A percentile compares a stretch with the other conserved stretches of the same genome.
These are phyloP conservation scores for Hedychridium roseum DNA, from an alignment of 2,888 invertebrate species.

Conservation along the genomic window DNA sequence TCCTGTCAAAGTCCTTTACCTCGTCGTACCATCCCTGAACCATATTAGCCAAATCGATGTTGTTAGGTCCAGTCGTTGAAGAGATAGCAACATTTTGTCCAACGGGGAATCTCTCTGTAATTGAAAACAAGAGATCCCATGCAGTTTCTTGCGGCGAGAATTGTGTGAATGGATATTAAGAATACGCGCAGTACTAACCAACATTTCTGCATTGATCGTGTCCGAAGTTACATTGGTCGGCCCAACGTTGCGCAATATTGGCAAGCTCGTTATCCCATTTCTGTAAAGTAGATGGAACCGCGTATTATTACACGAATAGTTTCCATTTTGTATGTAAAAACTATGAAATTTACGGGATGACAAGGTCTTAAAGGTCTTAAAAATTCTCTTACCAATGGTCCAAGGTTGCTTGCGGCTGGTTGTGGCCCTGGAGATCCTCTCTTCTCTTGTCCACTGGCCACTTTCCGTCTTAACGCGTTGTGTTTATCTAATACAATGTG, in stretches of 20 bases:
- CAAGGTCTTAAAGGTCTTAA: not conserved
- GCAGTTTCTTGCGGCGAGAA: no score
- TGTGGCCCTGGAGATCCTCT: slow-evolving; percentile 59
- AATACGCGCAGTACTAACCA: slow-evolving; percentile 34
- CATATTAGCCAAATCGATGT: slow-evolving; percentile 11
- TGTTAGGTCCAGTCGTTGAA: slow-evolving; percentile 2
- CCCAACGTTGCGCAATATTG: slow-evolving; percentile 62
- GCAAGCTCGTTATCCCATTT: slow-evolving; percentile 58
- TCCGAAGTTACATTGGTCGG: slow-evolving; percentile 59
- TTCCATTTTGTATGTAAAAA: not conserved
- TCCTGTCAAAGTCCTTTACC: slow-evolving; percentile 46
- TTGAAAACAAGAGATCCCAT: slow-evolving; percentile 2
- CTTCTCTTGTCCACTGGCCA: slow-evolving; percentile 55
- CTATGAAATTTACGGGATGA: not conserved
- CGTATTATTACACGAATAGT: not conserved
- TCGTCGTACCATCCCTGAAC: slow-evolving; percentile 60
- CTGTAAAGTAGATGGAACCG: slow-evolving; percentile 17
- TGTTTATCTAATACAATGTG: slow-evolving; percentile 32
- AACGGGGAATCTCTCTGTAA: slow-evolving; percentile 51
- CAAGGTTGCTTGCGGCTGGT: slow-evolving; percentile 52
- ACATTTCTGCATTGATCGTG: slow-evolving; percentile 56
- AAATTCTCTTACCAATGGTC: slow-evolving; percentile 10
- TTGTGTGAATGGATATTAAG: no score
- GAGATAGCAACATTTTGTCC: slow-evolving; percentile 61
- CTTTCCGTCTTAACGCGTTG: slow-evolving; percentile 54